Evolutionary conservation across 2,113 vertebrate genomes (phyloP).

Genomic region (Cyprinodon tularosa): DNA sequence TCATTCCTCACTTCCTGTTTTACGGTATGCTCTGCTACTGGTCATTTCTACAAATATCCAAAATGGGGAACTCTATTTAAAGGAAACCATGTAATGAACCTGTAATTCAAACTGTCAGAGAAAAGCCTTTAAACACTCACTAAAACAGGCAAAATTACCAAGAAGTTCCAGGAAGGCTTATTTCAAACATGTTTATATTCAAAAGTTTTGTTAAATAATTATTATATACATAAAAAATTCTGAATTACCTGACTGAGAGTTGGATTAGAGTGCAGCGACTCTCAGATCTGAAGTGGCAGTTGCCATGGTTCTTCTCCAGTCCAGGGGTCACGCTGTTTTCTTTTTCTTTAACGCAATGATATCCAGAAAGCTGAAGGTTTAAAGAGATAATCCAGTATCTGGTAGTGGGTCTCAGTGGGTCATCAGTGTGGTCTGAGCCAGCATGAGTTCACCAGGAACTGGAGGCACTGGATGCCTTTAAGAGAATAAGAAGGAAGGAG

Average conservation of each 20-base stretch:
- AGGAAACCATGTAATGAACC: not conserved
- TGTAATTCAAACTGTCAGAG: not conserved
- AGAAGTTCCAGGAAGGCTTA: not conserved
- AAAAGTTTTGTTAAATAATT: not conserved
- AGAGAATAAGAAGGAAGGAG: slow-evolving; percentile 28
- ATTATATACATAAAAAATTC: not conserved
- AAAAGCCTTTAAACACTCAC: not conserved
- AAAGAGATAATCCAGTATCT: slow-evolving; percentile 16
- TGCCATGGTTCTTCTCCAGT: slow-evolving; percentile 51
- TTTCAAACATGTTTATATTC: not conserved
- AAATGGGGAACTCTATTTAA: slow-evolving; percentile 45
- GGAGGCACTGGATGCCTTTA: slow-evolving; percentile 1
- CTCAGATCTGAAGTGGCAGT: slow-evolving; percentile 73
- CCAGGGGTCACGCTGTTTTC: slow-evolving; percentile 66
- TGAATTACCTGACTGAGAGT: slow-evolving; percentile 64
- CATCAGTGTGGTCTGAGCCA: slow-evolving; percentile 19
- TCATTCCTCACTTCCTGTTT: slow-evolving; percentile 56
- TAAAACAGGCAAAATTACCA: not conserved
- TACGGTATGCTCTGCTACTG: not conserved
- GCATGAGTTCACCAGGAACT: slow-evolving; percentile 2
- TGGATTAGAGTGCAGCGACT: slow-evolving; percentile 65
- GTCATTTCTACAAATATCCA: not conserved
- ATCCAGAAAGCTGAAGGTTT: slow-evolving; percentile 4
- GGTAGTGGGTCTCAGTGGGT: slow-evolving; percentile 1
- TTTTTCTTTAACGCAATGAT: slow-evolving; percentile 3